Evolutionary conservation across 2,113 vertebrate genomes (phyloP), one percentile per base, ranked within the genome.

Genomic region (Edolisoma coerulescens): DNA sequence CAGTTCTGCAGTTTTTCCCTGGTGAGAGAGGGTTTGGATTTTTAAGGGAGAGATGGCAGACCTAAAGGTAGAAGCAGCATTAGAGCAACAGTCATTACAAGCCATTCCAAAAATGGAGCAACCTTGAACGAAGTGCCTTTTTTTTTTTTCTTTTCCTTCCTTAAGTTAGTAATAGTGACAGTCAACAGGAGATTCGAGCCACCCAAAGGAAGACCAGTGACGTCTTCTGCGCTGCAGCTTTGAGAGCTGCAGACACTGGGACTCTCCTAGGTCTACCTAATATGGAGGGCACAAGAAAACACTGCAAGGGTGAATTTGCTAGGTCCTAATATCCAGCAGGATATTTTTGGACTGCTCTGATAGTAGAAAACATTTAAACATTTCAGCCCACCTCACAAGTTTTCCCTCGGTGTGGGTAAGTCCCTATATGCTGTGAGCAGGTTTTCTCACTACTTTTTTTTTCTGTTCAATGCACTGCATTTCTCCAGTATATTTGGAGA

Each of bases 201-300:
- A 93, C 90, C 87, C 84, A 74, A 32, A 96, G 82, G 91, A 95
- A 96, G 92, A 77, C 63, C 75, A 78, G 85, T 97, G 96, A 95
- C 78, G 21, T 96, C 56, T 61, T 76, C 54, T 22, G 63, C 39
- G 28, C 75, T 89, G 67, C 70, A 91, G 89, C 80, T 71, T 70
- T 73, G 74, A 89, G 74, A 94, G 71, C 88, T 77, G 7, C 63
- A 74, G 59, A 19, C 65, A 52, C 82, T 68, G 75, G 44, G 63
- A 30, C 56, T 93, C 67, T 90, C 44, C 69, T 74, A 80, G 78
- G 64, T 93, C 93, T 96, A 10, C 95, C 93, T 96, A 94, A 96
- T 93, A 96, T 37, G 83, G 90, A 90, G 22, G 44, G 77, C 42
- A 64, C 47, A 68, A 71, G 89, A 89, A 95, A 95, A 82, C 69